phyloP scores from a whole-genome alignment of 2,888 invertebrate species.

The Caenorhabditis angaria region DNA sequence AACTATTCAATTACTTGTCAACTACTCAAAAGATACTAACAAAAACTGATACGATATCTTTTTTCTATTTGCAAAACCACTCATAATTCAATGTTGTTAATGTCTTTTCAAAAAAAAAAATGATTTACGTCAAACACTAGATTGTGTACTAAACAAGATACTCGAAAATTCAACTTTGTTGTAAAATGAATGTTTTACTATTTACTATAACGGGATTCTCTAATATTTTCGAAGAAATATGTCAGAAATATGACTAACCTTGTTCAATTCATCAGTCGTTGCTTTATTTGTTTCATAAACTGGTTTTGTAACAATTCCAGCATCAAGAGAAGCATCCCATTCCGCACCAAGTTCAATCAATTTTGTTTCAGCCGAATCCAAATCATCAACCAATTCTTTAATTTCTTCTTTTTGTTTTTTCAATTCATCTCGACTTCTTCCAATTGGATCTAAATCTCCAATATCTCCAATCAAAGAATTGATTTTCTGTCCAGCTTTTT shows the following conservation, averaged over 20 bases:
- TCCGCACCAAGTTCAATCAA: slow-evolving; percentile 28
- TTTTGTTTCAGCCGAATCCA: slow-evolving; percentile 46
- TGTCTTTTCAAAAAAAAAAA: no score
- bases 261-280: slow-evolving; percentile 37
- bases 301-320: slow-evolving; percentile 34
- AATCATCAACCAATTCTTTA: slow-evolving; percentile 63
- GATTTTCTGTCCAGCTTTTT: slow-evolving; percentile 22
- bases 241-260: slow-evolving; percentile 27
- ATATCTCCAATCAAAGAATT: slow-evolving; percentile 43
- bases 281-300: slow-evolving; percentile 44
- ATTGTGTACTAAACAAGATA: no score
- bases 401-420: slow-evolving; percentile 75
- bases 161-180: no score
- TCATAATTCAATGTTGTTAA: no score
- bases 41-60: no score
- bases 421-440: slow-evolving; percentile 66
- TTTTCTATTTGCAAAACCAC: no score
- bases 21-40: no score
- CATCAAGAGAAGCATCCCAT: slow-evolving; percentile 39
- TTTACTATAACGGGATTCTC: no score
- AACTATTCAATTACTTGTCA: not conserved
- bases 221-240: not conserved
- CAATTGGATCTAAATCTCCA: slow-evolving; percentile 54
- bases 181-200: no score
- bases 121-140: no score